Percentiles rank a stretch among this genome's conserved stretches.
Conservation (phyloP, 2,113 vertebrate species). For the Psilopsiagon aymara region DNA sequence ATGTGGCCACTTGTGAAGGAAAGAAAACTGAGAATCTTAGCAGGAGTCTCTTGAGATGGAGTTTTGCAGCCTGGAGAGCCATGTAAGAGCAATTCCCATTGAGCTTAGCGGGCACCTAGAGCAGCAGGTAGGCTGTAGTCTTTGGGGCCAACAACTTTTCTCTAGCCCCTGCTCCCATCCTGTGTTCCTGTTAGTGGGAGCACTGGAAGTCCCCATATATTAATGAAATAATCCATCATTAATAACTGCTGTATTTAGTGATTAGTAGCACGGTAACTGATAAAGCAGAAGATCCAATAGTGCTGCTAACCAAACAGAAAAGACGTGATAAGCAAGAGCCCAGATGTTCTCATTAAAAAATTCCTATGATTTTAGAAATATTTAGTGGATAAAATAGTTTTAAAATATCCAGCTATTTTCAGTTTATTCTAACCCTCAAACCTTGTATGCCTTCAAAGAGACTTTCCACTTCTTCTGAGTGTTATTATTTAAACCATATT, state of each 20-base stretch:
- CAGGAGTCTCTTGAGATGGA: neutral
- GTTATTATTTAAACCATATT: conserved; percentile 45
- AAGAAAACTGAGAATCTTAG: neutral
- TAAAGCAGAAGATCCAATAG: neutral
- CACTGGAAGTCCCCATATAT: neutral
- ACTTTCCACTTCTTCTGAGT: conserved; percentile 21
- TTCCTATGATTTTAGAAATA: neutral
- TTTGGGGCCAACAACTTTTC: too few relatives aligned
- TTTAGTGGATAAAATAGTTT: conserved; percentile 13
- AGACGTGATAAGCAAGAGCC: neutral
- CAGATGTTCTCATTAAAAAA: neutral
- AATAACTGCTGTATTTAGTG: neutral
- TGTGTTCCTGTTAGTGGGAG: neutral
- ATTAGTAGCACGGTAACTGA: neutral
- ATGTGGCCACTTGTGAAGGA: neutral
- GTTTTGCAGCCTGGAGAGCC: neutral
- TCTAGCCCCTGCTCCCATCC: neutral
- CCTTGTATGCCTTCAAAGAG: conserved; percentile 17
- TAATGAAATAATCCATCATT: neutral
- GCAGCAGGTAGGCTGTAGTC: rapidly evolving
- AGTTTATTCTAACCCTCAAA: conserved; percentile 48
- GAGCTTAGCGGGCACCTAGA: rapidly evolving
- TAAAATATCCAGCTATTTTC: neutral
- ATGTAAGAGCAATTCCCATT: rapidly evolving
- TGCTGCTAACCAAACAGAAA: neutral